These are phyloP conservation scores for Acronicta aceris DNA, from an alignment of 2,888 invertebrate genomes.

Conservation along the genomic window DNA sequence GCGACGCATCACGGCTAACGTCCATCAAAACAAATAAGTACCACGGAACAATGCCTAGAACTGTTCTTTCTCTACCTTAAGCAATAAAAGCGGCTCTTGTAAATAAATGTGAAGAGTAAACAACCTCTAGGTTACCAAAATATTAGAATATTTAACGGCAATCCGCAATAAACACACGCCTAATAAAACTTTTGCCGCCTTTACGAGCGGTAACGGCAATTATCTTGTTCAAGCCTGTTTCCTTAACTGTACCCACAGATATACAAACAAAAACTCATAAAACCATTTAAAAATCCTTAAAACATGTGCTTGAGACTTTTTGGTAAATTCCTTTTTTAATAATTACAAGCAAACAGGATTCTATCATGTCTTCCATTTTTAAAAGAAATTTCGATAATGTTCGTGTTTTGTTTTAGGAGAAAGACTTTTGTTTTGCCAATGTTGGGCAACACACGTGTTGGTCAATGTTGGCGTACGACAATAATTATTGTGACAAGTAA, in stretches of 20 bases:
- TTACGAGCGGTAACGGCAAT: conserved; percentile 54
- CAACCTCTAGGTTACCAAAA: conserved; percentile 35
- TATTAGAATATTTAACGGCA: conserved; percentile 58
- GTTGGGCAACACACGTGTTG: conserved; percentile 39
- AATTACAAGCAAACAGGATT: conserved; percentile 29
- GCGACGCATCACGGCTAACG: not conserved
- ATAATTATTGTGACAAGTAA: conserved; percentile 32
- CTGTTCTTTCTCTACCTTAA: not conserved
- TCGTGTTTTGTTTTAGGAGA: conserved; percentile 40
- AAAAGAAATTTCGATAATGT: conserved; percentile 41
- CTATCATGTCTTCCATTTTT: conserved; percentile 17
- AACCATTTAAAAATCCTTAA: conserved; percentile 23
- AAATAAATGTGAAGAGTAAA: conserved; percentile 12
- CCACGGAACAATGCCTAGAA: conserved; percentile 1
- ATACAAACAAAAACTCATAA: conserved; percentile 52
- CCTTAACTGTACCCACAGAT: conserved; percentile 52
- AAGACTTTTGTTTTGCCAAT: conserved; percentile 51
- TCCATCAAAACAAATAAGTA: not conserved
- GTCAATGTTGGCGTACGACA: conserved; percentile 22
- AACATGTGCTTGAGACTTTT: conserved; percentile 22
- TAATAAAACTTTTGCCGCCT: conserved; percentile 50
- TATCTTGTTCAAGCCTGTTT: conserved; percentile 52
- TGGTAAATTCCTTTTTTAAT: conserved; percentile 26
- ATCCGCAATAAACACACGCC: conserved; percentile 54
- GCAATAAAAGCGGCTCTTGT: conserved; percentile 23